Conservation (phyloP, 2,113 vertebrate genomes). For the Grus americana region DNA sequence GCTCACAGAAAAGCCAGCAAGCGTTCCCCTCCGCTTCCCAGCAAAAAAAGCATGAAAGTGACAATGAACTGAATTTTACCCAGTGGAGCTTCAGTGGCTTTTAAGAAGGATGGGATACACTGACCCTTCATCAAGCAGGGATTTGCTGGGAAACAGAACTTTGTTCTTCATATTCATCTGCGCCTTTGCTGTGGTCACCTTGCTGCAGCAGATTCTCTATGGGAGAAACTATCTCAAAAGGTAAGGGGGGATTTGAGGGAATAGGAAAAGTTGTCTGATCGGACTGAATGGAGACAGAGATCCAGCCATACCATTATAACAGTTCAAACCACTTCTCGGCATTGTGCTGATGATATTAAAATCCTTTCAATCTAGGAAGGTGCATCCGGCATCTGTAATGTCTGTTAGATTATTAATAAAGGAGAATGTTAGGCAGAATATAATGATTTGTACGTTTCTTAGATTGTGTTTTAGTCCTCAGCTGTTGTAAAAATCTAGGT, state of each 20-base stretch:
- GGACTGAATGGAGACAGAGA: background rate
- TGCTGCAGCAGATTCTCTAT: slow-evolving; percentile 96
- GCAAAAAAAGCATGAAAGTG: slow-evolving; percentile 42
- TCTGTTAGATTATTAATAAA: background rate
- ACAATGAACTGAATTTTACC: slow-evolving; percentile 72
- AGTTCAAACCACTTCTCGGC: background rate
- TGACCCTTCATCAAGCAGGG: slow-evolving; percentile 89
- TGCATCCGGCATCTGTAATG: background rate
- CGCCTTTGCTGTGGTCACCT: slow-evolving; percentile 95
- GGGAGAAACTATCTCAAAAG: slow-evolving; percentile 97
- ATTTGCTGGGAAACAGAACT: slow-evolving; percentile 93
- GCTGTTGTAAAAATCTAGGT: background rate
- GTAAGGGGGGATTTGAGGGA: slow-evolving; percentile 73
- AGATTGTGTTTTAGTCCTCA: background rate
- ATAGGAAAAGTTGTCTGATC: background rate
- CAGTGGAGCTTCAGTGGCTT: slow-evolving; percentile 1
- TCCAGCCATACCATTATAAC: background rate
- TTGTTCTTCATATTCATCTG: slow-evolving; percentile 99
- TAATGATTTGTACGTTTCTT: background rate
- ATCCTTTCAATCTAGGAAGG: background rate
- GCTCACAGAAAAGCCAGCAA: slow-evolving; percentile 10
- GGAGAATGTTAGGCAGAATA: background rate
- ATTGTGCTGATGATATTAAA: background rate
- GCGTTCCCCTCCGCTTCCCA: background rate
- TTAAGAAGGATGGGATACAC: slow-evolving; percentile 86